A percentile compares a stretch with the other conserved stretches of the same genome.
These are phyloP conservation scores for Archegozetes longisetosus DNA, from an alignment of 1,140 invertebrate species.

Conservation along the genomic window DNA sequence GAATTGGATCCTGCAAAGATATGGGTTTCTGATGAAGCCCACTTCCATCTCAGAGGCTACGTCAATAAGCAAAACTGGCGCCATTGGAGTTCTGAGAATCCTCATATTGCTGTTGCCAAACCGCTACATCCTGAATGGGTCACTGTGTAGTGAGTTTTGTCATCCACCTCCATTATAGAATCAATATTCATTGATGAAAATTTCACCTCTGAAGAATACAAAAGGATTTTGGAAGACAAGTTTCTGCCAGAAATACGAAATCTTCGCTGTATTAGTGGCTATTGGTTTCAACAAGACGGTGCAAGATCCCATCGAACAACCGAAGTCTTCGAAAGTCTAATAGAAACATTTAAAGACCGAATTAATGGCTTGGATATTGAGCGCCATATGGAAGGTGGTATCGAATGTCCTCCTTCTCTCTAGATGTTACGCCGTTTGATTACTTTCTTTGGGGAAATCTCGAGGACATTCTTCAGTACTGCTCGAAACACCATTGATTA, in stretches of 20 bases:
- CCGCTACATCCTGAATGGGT: not conserved
- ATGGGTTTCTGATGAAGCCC: slow-evolving; percentile 11
- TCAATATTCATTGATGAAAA: slow-evolving; percentile 1
- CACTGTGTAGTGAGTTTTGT: slow-evolving; percentile 3
- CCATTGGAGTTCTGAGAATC: slow-evolving; percentile 19
- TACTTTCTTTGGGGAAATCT: no score
- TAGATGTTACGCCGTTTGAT: no score
- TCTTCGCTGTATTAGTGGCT: no score
- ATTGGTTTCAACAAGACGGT: not conserved
- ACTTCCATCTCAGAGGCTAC: slow-evolving; percentile 5
- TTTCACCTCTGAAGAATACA: not conserved
- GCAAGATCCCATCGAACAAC: not conserved
- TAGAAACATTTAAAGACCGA: not conserved
- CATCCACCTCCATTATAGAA: not conserved
- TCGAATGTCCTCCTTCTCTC: not conserved
- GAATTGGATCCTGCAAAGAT: no score
- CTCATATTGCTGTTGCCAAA: slow-evolving; percentile 8
- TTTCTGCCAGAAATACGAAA: no score
- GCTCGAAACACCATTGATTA: no score
- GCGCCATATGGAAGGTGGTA: not conserved
- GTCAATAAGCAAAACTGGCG: slow-evolving; percentile 20
- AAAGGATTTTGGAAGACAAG: not conserved
- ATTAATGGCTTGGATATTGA: not conserved
- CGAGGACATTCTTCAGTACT: no score
- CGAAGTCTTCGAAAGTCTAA: not conserved